These are phyloP conservation scores for Elymnias hypermnestra DNA, from an alignment of 1,140 invertebrate genomes.

Conservation along the genomic window DNA sequence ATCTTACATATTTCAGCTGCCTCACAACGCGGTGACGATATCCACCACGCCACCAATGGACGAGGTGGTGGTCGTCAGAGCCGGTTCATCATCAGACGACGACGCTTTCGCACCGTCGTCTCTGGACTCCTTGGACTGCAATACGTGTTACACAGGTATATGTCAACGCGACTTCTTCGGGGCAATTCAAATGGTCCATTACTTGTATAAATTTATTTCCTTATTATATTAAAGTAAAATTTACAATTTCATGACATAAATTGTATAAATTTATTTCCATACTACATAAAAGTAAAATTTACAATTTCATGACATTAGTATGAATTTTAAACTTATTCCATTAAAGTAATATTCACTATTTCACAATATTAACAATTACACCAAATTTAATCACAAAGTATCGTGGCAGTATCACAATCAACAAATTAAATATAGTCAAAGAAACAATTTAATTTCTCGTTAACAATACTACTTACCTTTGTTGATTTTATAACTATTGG, in stretches of 20 bases:
- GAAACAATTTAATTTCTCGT: too few species aligned
- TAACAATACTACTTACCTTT: too few species aligned
- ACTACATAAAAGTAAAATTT: neutral
- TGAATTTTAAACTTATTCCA: neutral
- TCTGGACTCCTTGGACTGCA: conserved; percentile 83
- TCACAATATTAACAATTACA: too few species aligned
- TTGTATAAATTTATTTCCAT: neutral
- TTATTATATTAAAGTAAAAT: neutral
- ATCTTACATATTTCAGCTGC: conserved; percentile 47
- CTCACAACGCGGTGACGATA: conserved; percentile 86
- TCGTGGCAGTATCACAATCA: too few species aligned
- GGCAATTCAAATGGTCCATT: too few species aligned
- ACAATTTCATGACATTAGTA: neutral
- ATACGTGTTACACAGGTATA: conserved; percentile 72
- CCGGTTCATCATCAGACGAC: conserved; percentile 85
- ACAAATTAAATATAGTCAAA: too few species aligned
- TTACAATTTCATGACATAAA: too few species aligned
- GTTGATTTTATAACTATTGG: too few species aligned
- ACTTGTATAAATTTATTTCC: neutral
- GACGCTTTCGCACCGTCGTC: conserved; percentile 80
- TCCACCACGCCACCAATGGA: conserved; percentile 78
- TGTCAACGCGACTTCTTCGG: too few species aligned
- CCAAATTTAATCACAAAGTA: too few species aligned
- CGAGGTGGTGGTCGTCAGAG: conserved; percentile 87
- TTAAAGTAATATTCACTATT: neutral